These are phyloP conservation scores for Hetaerina titia DNA, from an alignment of 2,888 invertebrate genomes.

Conservation along the genomic window DNA sequence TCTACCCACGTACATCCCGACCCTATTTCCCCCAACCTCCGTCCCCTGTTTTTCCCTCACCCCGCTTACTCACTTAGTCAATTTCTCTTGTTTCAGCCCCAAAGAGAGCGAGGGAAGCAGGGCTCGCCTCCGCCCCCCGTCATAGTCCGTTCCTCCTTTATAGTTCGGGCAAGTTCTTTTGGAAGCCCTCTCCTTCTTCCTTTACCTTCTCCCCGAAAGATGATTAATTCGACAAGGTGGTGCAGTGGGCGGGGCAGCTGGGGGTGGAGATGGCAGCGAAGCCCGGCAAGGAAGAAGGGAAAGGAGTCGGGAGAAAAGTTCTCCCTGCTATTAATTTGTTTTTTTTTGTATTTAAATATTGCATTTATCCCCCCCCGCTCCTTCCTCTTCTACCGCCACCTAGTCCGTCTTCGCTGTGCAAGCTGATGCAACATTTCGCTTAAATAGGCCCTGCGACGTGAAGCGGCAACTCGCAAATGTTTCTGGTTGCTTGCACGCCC, in stretches of 20 bases:
- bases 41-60: not conserved
- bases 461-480: too few relatives aligned
- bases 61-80: conserved; percentile 60
- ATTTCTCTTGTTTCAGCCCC: conserved; percentile 65
- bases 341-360: conserved; percentile 56
- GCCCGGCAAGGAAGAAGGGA: too few relatives aligned
- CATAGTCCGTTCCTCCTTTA: not conserved
- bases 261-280: not conserved
- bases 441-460: not conserved
- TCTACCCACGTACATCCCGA: not conserved
- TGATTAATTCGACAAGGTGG: conserved; percentile 59
- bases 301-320: not conserved
- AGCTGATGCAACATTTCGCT: conserved; percentile 11
- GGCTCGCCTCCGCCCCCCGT: not conserved
- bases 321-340: conserved; percentile 36
- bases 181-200: not conserved
- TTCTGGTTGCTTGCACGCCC: too few relatives aligned
- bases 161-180: conserved; percentile 59
- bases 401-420: not conserved
- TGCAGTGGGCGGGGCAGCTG: not conserved
- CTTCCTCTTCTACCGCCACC: not conserved
- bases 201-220: conserved; percentile 20
- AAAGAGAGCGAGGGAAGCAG: not conserved
- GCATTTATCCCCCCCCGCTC: not conserved
- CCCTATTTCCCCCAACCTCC: not conserved